These are phyloP conservation scores for Philotrypesis tridentata DNA, from an alignment of 1,140 invertebrate genomes.

Conservation along the genomic window DNA sequence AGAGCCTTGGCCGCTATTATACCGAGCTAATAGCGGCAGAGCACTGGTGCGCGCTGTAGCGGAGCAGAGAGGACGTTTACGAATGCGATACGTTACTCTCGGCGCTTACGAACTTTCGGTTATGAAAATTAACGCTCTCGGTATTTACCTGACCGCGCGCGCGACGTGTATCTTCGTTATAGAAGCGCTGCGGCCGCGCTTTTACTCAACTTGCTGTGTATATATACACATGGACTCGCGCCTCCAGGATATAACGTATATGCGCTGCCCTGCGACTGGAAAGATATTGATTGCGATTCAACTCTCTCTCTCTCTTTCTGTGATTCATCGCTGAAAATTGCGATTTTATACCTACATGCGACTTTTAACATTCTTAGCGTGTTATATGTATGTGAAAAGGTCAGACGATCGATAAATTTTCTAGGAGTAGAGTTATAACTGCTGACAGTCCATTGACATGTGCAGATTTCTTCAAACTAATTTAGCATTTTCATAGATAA, in stretches of 20 bases:
- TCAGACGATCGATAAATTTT: too few relatives aligned
- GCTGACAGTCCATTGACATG: too few relatives aligned
- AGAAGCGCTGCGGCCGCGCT: not conserved
- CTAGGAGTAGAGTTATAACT: too few relatives aligned
- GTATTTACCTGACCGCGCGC: constrained; percentile 49
- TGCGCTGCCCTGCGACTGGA: not conserved
- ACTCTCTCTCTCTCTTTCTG: too few relatives aligned
- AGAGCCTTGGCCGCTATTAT: not conserved
- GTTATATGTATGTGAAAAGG: too few relatives aligned
- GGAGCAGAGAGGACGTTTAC: constrained; percentile 26
- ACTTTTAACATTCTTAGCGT: not conserved
- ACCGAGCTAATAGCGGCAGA: not conserved
- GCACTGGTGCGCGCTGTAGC: too few relatives aligned
- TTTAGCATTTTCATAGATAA: too few relatives aligned
- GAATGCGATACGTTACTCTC: not conserved
- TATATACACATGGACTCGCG: not conserved
- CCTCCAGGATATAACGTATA: not conserved
- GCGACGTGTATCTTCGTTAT: constrained; percentile 51
- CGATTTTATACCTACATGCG: not conserved
- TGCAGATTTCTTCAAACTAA: too few relatives aligned
- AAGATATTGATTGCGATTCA: constrained; percentile 13
- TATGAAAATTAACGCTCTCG: constrained; percentile 66
- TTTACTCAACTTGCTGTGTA: constrained; percentile 23
- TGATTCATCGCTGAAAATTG: constrained; percentile 1
- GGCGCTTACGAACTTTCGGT: constrained; percentile 57